These are phyloP conservation scores for Hartigia nigra DNA, from an alignment of 2,888 invertebrate species.

Conservation along the genomic window DNA sequence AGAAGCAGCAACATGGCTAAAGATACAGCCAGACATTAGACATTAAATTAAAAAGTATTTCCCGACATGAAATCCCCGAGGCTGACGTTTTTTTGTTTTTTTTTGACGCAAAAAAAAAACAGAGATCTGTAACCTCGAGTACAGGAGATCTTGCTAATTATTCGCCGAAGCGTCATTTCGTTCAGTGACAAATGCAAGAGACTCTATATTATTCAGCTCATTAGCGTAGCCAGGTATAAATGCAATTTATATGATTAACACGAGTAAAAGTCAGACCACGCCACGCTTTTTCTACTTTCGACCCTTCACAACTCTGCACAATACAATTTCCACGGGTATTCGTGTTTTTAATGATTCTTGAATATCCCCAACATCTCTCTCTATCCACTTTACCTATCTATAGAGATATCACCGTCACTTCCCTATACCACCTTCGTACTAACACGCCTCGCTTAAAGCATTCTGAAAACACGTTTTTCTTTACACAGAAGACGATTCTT, in stretches of 20 bases:
- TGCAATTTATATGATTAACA: conserved; percentile 16
- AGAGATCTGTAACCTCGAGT: conserved; percentile 13
- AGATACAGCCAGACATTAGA: not conserved
- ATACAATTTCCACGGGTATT: not conserved
- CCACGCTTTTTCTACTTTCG: conserved; percentile 17
- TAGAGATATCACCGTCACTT: not conserved
- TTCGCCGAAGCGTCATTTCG: conserved; percentile 19
- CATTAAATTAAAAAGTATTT: not conserved
- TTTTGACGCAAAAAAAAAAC: not conserved
- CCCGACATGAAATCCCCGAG: not conserved
- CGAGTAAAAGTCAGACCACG: not conserved
- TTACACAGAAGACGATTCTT: not conserved
- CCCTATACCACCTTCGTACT: not conserved
- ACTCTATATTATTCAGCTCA: conserved; percentile 18
- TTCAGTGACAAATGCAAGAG: conserved; percentile 5
- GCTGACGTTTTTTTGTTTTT: not conserved
- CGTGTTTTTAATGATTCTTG: not conserved
- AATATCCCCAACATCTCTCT: not conserved
- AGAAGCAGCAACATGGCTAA: not conserved
- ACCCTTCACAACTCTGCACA: not conserved
- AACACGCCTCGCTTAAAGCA: not conserved
- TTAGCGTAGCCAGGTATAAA: conserved; percentile 14
- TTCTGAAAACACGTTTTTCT: not conserved
- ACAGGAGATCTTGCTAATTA: conserved; percentile 29
- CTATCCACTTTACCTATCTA: not conserved